Conservation (phyloP, 2,888 invertebrate genomes). For the Microchrysa polita region DNA sequence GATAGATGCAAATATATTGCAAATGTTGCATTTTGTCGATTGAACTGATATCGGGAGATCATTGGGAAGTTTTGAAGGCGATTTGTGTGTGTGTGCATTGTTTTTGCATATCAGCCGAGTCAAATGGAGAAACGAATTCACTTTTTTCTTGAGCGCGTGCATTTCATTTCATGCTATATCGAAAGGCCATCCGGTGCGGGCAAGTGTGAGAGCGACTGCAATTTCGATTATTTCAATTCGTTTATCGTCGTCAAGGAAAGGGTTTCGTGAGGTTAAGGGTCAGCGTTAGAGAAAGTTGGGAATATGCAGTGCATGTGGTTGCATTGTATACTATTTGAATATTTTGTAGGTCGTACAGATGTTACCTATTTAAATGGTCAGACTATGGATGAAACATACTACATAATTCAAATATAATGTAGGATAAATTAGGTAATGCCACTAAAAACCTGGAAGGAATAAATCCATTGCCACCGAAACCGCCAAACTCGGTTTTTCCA, state of each 20-base stretch:
- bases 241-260: conserved; percentile 14
- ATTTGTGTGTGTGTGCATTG: background rate
- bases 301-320: background rate
- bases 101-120: conserved; percentile 23
- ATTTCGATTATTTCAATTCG: background rate
- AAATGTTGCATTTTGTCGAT: no score
- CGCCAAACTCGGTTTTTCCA: no score
- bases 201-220: background rate
- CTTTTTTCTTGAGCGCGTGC: conserved; percentile 4
- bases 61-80: no score
- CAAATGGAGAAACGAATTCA: conserved; percentile 14
- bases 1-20: no score
- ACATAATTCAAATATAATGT: no score
- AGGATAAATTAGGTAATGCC: no score
- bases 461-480: no score
- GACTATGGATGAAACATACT: no score
- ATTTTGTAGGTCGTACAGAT: conserved; percentile 11
- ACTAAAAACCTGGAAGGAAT: no score
- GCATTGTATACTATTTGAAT: conserved; percentile 18
- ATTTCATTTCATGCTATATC: conserved; percentile 3
- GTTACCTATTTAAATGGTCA: conserved; percentile 9
- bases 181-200: conserved; percentile 19
- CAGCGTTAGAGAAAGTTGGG: conserved; percentile 33
- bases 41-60: no score
- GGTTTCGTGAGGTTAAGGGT: conserved; percentile 34